Conservation (phyloP, 2,113 vertebrate genomes). For the Rhinopomastus cyanomelas region DNA sequence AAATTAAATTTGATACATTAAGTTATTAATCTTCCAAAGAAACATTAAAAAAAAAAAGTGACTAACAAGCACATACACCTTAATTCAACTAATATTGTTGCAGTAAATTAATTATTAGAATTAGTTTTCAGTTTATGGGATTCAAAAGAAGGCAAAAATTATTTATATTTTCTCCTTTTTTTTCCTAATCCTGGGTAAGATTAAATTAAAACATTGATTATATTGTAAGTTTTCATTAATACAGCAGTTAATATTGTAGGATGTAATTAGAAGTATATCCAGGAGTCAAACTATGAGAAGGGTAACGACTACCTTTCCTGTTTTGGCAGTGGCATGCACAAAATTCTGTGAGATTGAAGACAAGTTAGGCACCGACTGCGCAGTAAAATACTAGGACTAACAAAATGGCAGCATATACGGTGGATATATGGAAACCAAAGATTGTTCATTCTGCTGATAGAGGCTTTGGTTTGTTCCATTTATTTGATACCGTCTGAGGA, state of each 20-base stretch:
- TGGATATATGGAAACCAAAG: not conserved
- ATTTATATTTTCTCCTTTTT: accelerated
- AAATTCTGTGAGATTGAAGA: not conserved
- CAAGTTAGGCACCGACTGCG: not conserved
- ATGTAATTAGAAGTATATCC: not conserved
- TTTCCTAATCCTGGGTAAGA: not conserved
- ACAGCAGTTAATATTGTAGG: not conserved
- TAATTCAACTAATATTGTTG: not conserved
- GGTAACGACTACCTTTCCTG: not conserved
- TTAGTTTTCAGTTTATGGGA: not conserved
- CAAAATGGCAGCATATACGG: not conserved
- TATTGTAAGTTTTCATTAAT: not conserved
- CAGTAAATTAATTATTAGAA: not conserved
- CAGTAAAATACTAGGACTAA: not conserved
- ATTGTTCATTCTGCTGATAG: not conserved
- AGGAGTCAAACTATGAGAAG: not conserved
- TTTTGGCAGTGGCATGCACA: not conserved
- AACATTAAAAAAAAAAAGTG: not conserved
- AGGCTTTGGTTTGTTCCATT: not conserved
- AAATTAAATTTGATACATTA: too few species aligned
- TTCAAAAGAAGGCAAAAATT: not conserved
- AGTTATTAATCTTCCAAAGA: not conserved
- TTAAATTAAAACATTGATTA: not conserved
- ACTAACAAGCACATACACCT: too few species aligned
- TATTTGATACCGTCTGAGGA: not conserved